phyloP scores from a whole-genome alignment of 2,888 invertebrate genomes.

The Hirtodrosophila cameraria region DNA sequence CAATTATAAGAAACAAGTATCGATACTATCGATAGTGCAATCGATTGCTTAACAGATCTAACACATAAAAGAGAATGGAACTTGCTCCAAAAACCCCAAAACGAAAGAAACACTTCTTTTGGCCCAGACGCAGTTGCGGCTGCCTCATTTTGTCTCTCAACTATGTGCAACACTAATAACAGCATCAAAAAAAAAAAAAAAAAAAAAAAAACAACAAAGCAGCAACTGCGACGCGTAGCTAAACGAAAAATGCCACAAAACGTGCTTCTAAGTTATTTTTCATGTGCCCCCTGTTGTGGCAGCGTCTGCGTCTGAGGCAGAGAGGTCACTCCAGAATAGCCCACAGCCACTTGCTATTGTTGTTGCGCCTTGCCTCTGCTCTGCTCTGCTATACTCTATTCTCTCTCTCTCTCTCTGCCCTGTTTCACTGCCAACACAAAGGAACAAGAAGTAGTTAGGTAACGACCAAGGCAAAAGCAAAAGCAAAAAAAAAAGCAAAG shows the following conservation, averaged over 20 bases:
- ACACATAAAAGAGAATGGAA: too few relatives aligned
- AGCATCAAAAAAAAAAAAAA: too few relatives aligned
- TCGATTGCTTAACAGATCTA: too few relatives aligned
- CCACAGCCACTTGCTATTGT: constrained; percentile 15
- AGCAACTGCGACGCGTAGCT: constrained; percentile 26
- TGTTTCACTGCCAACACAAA: constrained; percentile 27
- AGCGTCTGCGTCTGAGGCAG: not conserved
- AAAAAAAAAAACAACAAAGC: constrained; percentile 16
- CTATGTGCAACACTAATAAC: constrained; percentile 51
- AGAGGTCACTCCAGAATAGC: constrained; percentile 4
- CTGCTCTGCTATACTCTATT: too few relatives aligned
- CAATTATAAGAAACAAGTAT: too few relatives aligned
- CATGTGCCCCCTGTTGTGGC: constrained; percentile 56
- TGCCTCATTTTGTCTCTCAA: constrained; percentile 29
- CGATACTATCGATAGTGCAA: too few relatives aligned
- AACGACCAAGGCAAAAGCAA: constrained; percentile 14
- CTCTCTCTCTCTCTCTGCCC: too few relatives aligned
- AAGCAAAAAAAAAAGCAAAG: constrained; percentile 2
- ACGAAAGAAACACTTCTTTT: constrained; percentile 9
- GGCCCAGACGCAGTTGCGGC: not conserved
- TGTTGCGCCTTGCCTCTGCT: constrained; percentile 2
- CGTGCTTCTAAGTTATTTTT: constrained; percentile 81
- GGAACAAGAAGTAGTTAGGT: constrained; percentile 48
- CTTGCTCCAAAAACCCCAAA: constrained; percentile 3
- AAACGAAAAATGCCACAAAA: constrained; percentile 71